phyloP scores from a whole-genome alignment of 2,113 vertebrate genomes.

The Aleadryas rufinucha region DNA sequence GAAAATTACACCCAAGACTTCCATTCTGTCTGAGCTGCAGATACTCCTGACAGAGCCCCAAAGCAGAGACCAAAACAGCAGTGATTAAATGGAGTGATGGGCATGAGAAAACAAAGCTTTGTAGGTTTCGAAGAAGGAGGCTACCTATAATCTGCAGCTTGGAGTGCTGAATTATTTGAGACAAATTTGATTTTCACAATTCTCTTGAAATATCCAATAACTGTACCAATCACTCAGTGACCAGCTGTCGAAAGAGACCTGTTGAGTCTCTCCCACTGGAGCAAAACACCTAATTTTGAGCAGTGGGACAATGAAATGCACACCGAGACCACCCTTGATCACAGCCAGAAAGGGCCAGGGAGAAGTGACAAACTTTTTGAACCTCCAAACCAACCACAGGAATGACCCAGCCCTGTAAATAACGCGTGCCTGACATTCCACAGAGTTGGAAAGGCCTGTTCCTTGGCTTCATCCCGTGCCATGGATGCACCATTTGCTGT shows the following conservation, averaged over 20 bases:
- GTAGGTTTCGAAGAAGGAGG: neutral
- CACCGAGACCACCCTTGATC: neutral
- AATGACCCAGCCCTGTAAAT: neutral
- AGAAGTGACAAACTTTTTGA: neutral
- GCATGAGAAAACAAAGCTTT: neutral
- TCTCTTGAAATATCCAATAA: neutral
- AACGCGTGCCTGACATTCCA: neutral
- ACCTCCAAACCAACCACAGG: neutral
- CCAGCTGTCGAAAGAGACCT: neutral
- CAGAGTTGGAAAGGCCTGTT: neutral
- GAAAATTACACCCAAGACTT: neutral
- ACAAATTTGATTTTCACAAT: neutral
- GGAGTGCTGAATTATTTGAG: neutral
- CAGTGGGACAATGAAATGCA: neutral
- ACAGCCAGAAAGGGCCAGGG: neutral
- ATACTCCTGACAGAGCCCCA: neutral
- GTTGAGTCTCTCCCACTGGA: neutral
- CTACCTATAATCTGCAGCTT: neutral
- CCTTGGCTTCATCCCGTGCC: neutral
- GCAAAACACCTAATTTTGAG: neutral
- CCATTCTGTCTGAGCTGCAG: neutral
- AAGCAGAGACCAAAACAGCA: neutral
- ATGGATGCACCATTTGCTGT: constrained; percentile 12
- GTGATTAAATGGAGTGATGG: neutral
- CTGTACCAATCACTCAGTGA: neutral